Conservation (phyloP, 2,113 vertebrate genomes). For the Ciconia boyciana region DNA sequence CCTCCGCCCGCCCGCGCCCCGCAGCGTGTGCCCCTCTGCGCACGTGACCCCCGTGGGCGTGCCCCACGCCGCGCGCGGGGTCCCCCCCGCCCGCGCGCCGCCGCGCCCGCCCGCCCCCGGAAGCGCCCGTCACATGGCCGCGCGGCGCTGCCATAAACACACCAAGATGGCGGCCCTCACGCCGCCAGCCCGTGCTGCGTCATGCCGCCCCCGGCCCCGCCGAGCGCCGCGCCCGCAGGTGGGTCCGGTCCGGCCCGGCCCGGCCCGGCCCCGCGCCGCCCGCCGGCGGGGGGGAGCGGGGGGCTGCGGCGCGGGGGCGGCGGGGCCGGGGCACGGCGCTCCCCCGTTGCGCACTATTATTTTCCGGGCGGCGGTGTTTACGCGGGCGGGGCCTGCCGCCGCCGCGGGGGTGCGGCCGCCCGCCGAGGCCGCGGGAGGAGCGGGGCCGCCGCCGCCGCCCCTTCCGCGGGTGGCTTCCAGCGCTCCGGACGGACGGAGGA, state of each 20-base stretch:
- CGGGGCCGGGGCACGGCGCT: too few species aligned
- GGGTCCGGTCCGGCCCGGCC: background rate
- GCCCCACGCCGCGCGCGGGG: too few species aligned
- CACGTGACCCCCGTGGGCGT: too few species aligned
- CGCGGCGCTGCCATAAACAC: conserved; percentile 1
- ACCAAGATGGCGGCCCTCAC: background rate
- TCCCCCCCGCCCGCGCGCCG: background rate
- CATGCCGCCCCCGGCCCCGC: background rate
- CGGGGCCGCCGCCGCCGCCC: background rate
- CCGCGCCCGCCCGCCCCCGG: background rate
- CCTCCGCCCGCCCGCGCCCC: too few species aligned
- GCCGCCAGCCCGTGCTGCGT: background rate
- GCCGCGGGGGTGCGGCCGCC: background rate
- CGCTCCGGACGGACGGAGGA: background rate
- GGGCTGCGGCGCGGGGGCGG: too few species aligned
- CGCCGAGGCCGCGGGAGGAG: background rate
- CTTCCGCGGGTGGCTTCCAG: background rate
- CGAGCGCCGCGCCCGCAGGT: background rate
- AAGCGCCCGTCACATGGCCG: background rate
- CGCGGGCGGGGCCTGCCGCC: background rate
- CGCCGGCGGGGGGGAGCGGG: background rate
- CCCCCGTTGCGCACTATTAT: background rate
- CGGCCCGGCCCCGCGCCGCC: background rate
- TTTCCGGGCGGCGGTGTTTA: background rate
- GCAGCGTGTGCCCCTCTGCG: background rate